A percentile compares a stretch with the other conserved stretches of the same genome.
These are phyloP conservation scores for Seriola aureovittata DNA, from an alignment of 2,113 vertebrate species.

Conservation along the genomic window DNA sequence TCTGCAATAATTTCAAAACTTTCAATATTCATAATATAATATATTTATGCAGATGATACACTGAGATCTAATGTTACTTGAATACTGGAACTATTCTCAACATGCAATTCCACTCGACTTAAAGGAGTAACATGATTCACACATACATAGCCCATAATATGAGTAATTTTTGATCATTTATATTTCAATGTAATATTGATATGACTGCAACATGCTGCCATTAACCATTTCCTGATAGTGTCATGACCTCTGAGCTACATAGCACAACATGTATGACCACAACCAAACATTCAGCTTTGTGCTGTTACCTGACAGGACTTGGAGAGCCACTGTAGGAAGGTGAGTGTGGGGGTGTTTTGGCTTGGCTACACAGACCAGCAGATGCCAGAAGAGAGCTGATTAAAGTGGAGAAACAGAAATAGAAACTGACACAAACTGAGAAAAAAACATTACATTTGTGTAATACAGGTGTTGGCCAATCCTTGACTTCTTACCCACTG, in stretches of 20 bases:
- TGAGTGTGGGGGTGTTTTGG: constrained; percentile 90
- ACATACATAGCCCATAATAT: neutral
- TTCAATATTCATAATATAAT: neutral
- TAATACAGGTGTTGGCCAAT: neutral
- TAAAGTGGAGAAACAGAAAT: neutral
- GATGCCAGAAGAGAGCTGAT: constrained; percentile 92
- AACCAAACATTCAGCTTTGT: neutral
- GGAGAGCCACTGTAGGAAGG: constrained; percentile 90
- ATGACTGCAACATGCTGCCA: neutral
- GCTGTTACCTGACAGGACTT: constrained; percentile 89
- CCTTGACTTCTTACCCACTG: constrained; percentile 88
- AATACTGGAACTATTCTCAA: neutral
- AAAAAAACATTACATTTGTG: constrained; percentile 15
- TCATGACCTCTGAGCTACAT: neutral
- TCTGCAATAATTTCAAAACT: no score
- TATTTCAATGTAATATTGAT: neutral
- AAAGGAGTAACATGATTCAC: neutral
- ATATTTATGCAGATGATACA: neutral
- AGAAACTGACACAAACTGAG: neutral
- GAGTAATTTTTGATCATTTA: neutral
- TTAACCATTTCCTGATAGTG: neutral
- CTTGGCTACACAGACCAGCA: constrained; percentile 89
- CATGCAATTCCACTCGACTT: neutral
- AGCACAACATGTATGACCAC: neutral
- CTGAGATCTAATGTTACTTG: neutral